phyloP scores from a whole-genome alignment of 2,113 vertebrate genomes.

The Cephalopterus ornatus region DNA sequence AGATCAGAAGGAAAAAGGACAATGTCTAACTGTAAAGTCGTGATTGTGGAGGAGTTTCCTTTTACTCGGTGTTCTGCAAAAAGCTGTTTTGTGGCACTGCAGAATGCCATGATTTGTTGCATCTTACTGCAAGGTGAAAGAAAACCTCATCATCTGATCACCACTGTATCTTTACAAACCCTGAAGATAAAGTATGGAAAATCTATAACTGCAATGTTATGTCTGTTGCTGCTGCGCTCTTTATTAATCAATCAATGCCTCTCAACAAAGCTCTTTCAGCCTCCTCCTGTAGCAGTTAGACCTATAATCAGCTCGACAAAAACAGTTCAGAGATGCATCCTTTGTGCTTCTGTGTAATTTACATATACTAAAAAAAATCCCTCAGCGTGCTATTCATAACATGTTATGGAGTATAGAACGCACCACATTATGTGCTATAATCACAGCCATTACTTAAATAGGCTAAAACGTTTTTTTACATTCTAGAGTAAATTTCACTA shows the following conservation, averaged over 20 bases:
- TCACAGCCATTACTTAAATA: slow-evolving; percentile 50
- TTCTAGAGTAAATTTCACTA: slow-evolving; percentile 48
- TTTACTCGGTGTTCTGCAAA: neutral
- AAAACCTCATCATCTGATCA: slow-evolving; percentile 49
- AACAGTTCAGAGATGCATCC: slow-evolving; percentile 54
- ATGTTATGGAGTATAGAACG: neutral
- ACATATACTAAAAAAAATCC: slow-evolving; percentile 48
- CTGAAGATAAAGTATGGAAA: slow-evolving; percentile 62
- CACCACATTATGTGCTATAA: neutral
- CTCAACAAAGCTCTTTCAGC: slow-evolving; percentile 45
- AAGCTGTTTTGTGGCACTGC: neutral
- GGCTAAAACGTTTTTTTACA: neutral
- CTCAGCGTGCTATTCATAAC: slow-evolving; percentile 15
- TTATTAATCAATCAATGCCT: slow-evolving; percentile 57
- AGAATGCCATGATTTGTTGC: slow-evolving; percentile 4
- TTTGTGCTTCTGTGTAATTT: slow-evolving; percentile 37
- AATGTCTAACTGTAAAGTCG: slow-evolving; percentile 33
- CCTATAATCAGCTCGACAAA: slow-evolving; percentile 41
- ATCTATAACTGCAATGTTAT: slow-evolving; percentile 42
- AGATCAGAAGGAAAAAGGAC: slow-evolving; percentile 27
- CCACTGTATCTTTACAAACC: slow-evolving; percentile 25
- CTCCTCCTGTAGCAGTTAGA: slow-evolving; percentile 28
- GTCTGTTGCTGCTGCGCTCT: slow-evolving; percentile 4
- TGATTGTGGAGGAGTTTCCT: slow-evolving; percentile 48
- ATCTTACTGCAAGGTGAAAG: slow-evolving; percentile 22